Evolutionary conservation across 35 echinoderm and acorn worm genomes (phyloP), one percentile per base, ranked within the genome.

Genomic region (Apostichopus parvimensis): DNA sequence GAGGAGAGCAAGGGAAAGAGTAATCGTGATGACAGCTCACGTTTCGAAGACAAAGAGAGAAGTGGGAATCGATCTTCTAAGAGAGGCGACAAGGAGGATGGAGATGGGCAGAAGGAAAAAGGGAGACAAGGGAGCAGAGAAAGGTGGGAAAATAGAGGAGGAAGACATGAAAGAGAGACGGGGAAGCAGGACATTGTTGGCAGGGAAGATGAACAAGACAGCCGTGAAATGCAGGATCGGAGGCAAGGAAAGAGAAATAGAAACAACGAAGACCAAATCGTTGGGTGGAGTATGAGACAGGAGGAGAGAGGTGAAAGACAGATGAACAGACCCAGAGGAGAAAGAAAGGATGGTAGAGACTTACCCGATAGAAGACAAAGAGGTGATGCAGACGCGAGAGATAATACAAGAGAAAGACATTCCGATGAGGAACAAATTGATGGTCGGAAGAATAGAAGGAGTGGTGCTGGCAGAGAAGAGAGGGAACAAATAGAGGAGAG

Each of bases 271-370:
- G 25, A 8, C 56, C 26, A 64, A 53, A 24, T 13, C 14, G 73
- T 23, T 12, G 60, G 14, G 9, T 77, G 20, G 53, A 64, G 45
- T 57, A 52, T 25, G 54, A 93, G 20, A 79, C 22, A 59, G 54
- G 83, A 53, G 0, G 73, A 87, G 4, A 58, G 23, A 82, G 70
- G n/a, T 78, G 9, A 23, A 81, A 79, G 61, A 28, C 18, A 24
- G 71, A 56, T 15, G 9, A 77, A 60, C 22, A 73, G 78, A 89
- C 85, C 75, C 28, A 45, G 62, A 79, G 85, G 72, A 21, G 56
- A 80, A 79, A 93, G 45, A 57, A 66, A 75, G 2, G 55, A 55
- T 80, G 24, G 56, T 13, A 85, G 25, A 56, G 73, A 94, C 58
- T 11, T 9, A 12, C 58, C 7, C 11, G 12, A 61, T 21, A 13